Evolutionary conservation across 2,797 vertebrate genomes (phyloP).

Genomic region (Leptatherina wallacei): DNA sequence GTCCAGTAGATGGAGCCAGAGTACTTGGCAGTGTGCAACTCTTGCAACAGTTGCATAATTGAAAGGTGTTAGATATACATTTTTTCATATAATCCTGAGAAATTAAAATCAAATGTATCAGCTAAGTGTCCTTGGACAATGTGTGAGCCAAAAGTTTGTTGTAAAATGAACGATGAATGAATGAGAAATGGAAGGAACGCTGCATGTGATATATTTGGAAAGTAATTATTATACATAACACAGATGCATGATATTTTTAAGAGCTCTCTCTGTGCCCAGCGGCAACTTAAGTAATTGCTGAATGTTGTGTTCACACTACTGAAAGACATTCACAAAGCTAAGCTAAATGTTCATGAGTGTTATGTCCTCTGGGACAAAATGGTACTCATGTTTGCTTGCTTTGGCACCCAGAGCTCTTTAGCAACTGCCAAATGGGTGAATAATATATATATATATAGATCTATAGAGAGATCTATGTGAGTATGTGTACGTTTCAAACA

Average conservation of each 20-base stretch:
- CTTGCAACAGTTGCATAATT: no score
- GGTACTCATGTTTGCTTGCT: slow-evolving; percentile 21
- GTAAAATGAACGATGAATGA: background rate
- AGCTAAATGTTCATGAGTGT: slow-evolving; percentile 26
- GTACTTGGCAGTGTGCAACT: background rate
- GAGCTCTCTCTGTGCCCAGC: background rate
- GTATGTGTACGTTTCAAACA: background rate
- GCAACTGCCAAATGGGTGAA: slow-evolving; percentile 18
- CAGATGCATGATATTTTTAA: background rate
- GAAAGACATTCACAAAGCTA: slow-evolving; percentile 6
- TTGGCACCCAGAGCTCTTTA: slow-evolving; percentile 1
- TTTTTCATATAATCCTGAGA: background rate
- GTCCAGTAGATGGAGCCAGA: slow-evolving; percentile 60
- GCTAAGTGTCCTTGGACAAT: background rate
- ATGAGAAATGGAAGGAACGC: background rate
- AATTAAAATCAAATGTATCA: background rate
- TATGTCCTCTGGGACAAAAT: slow-evolving; percentile 28
- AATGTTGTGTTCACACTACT: background rate
- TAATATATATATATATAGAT: background rate
- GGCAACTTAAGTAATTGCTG: background rate
- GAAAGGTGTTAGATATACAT: background rate
- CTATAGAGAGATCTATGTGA: no score
- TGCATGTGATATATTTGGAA: background rate
- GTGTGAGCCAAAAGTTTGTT: background rate
- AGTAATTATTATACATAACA: background rate